Base-by-base conservation (phyloP, 2,888 invertebrate genomes). In the Eupelmus urozonus region DNA sequence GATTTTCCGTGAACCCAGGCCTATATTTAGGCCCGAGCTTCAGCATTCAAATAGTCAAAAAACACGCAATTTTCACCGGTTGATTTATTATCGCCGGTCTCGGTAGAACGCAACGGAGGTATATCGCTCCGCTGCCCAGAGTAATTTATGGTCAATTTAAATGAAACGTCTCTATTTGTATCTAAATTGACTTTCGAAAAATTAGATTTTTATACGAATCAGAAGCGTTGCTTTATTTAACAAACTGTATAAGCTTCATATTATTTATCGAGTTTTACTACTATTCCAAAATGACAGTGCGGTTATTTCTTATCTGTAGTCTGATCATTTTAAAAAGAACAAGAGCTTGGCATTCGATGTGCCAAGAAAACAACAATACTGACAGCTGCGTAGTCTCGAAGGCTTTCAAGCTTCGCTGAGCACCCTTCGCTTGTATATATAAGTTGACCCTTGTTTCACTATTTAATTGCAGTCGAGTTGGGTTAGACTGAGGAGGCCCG, bases 401-500 rank as follows among this genome's bases (percentile, higher is more conserved):
- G 76, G 29, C 76, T 66, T 81, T 78, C 75, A 69, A 66, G 79
- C 71, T 75, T 23, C 23, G 60, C 45, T 67, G 75, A 42, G n/a
- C 79, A 75, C 71, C 76, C 76, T 78, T 74, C 76, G 2, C 27
- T 25, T 27, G 40, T 55, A 34, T 65, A 45, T 27, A 27, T 5
- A 49, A 16, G 18, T 81, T 82, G 82, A 81, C 83, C 83, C 82
- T 84, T 85, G 85, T 84, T 84, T 83, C 84, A 82, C 83, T 82
- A 85, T 85, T 85, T 86, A 86, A 86, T 84, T 84, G 84, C 82
- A 80, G 75, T 62, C 70, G 76, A 77, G 80, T 80, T 18, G 57
- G 27, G n/a, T 34, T 63, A 51, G 20, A n/a, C 34, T n/a, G 40
- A 62, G 25, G 42, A 70, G 67, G 53, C 59, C 2, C 63, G 74